Evolutionary conservation across 2,888 invertebrate genomes (phyloP), one percentile per base, ranked within the genome.

Genomic region (Mythimna loreyi): DNA sequence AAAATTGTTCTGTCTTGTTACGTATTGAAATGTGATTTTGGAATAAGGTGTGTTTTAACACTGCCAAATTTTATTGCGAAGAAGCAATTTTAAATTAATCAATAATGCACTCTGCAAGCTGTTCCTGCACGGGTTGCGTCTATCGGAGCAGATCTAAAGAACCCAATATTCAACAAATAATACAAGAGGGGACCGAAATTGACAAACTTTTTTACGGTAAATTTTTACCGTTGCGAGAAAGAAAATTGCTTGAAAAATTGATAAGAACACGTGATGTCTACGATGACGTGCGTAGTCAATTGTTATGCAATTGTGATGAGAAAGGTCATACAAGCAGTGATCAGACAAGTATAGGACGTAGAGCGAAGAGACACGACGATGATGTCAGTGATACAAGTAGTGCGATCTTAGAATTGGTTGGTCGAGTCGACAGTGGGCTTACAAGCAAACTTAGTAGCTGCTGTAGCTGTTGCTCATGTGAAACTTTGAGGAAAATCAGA

Each of bases 251-350:
- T 13, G 83, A 88, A 47, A 91, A 88, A 80, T 81, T 92, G 60
- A 85, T 89, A 9, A 85, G 85, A 78, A 90, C 91, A 33, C 88
- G 90, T 72, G 89, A 87, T 40, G 80, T 85, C 9, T 92, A 92
- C 57, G 87, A 92, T 75, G 88, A 89, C 40, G 83, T 90, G n/a
- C 85, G 89, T 58, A 83, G 84, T 47, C 85, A 86, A 72, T 81
- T 90, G 53, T 69, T 91, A 43, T 86, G 28, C 28, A 28, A 28
- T 28, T 28, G 28, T 28, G 28, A 28, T 28, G 28, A 28, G 28
- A 28, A 84, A 43, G 79, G 74, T 28, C 28, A 28, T 60, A 86
- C 80, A 43, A 86, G 79, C 75, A 72, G 84, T 61, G 80, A 83
- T 43, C 64, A 28, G 4, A 28, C 28, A 28, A 13, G 75, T 67